Evolutionary conservation across 2,797 vertebrate genomes (phyloP), one percentile per base, ranked within the genome.

Genomic region (Sciaenops ocellatus): DNA sequence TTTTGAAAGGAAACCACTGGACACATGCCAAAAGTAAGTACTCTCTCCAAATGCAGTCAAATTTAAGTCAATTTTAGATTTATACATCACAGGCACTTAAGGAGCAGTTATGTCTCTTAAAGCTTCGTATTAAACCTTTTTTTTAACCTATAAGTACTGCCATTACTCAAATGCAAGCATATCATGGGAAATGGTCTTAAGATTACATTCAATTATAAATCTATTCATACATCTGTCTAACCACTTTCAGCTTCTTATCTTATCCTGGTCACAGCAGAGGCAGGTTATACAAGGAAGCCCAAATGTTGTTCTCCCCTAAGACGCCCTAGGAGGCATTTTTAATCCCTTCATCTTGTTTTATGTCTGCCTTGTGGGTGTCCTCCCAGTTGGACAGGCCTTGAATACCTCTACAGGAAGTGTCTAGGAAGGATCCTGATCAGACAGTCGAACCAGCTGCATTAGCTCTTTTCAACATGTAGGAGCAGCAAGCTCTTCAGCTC

Each of bases 141-240:
- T 34, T 70, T 76, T 44, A 59, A 73, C 55, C 52, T 66, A 48
- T 48, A 3, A 69, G 59, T 55, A 73, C 44, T 61, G 71, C 61
- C 59, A 85, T 72, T 61, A 28, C 48, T 56, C 24, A 76, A 77
- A 55, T 70, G 34, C 18, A 73, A 60, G 13, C 24, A 51, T 51
- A 60, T 18, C 64, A 47, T 54, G 67, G 74, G 71, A 76, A 73
- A 80, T 55, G 16, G 28, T 73, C 13, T 69, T 68, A 69, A 59
- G 63, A 82, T 70, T 44, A 47, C 50, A 42, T 70, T 59, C 16
- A 64, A 63, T 71, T 81, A 42, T 76, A 48, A 64, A 82, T 72
- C 41, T 57, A 50, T 62, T 76, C 24, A 51, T 69, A 20, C 12
- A 65, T 72, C 65, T 28, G 22, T 41, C 42, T 5, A 57, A 20